phyloP scores from a whole-genome alignment of 1,140 invertebrate species.

The Carcinoscorpius rotundicauda region DNA sequence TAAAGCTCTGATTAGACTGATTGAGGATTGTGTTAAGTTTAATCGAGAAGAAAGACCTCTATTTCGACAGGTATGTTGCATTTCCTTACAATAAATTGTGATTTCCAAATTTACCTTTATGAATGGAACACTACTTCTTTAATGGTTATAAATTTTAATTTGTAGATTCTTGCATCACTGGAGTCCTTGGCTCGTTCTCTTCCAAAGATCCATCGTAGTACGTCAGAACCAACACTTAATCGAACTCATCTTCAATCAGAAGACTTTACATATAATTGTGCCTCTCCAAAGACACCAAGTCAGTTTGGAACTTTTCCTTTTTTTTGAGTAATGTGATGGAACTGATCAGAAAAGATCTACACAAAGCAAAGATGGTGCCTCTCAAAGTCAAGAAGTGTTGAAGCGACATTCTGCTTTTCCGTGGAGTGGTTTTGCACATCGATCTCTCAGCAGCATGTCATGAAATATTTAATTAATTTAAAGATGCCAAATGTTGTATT shows the following conservation, averaged over 20 bases:
- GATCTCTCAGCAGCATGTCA: no score
- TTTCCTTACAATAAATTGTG: not conserved
- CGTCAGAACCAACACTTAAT: constrained; percentile 81
- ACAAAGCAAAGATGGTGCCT: no score
- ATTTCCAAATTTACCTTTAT: not conserved
- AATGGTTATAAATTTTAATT: constrained; percentile 8
- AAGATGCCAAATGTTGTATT: no score
- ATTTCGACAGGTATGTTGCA: constrained; percentile 48
- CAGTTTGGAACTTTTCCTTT: constrained; percentile 53
- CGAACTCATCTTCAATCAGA: constrained; percentile 64
- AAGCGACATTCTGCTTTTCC: no score
- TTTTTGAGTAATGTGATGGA: constrained; percentile 28
- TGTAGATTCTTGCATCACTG: constrained; percentile 58
- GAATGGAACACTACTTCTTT: not conserved
- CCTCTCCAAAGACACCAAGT: constrained; percentile 85
- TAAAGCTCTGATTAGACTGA: constrained; percentile 64
- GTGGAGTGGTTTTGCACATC: no score
- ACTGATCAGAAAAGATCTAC: no score
- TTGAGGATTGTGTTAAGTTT: constrained; percentile 85
- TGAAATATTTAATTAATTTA: no score
- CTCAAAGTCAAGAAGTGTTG: no score
- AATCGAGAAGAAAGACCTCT: constrained; percentile 73
- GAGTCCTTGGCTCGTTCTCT: constrained; percentile 69
- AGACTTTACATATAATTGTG: constrained; percentile 67
- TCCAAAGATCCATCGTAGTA: constrained; percentile 84